Evolutionary conservation across 1,140 invertebrate genomes (phyloP), one percentile per base, ranked within the genome.

Genomic region (Drosophila equinoxialis): DNA sequence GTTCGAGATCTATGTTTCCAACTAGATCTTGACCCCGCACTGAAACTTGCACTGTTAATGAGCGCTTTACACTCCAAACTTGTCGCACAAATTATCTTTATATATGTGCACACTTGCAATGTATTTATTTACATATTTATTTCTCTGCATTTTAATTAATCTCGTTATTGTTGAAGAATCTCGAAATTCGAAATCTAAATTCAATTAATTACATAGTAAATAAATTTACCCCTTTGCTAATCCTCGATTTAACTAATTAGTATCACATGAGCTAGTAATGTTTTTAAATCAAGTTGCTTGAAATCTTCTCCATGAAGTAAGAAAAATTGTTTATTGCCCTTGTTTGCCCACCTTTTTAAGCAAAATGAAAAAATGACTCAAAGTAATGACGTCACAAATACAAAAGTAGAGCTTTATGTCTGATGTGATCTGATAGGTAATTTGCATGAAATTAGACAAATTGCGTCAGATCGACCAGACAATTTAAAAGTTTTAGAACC

Each of bases 1-100:
- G 33, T 97, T 95, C 81, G 96, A 97, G 93, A 93, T 97, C 72
- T 93, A 96, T 54, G 93, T 95, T 67, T 48, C 92, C 63, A 82
- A 86, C 71, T 91, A 87, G 75, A 23, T 11, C 61, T 64, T 41
- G 60, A 42, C 11, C 45, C 39, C 20, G 74, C 74, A 76, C 74
- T 76, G 73, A 76, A 69, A 13, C 55, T 69, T 51, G 60, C 70
- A 71, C 58, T 69, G 73, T 74, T 74, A 68, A 68, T 57, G 64
- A 74, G 72, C 72, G 72, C 59, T 63, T 76, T 76, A 76, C 73
- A 76, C 73, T 76, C 62, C 37, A 76, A 30, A 76, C 66, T 76
- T 66, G 73, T 37, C 73, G 73, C 73, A 76, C 33, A 74, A 74
- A 59, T 60, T 63, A 63, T 20, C 7, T 51, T 11, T 51, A 51